These are phyloP conservation scores for Fulica atra DNA, from an alignment of 2,113 vertebrate genomes.

Conservation along the genomic window DNA sequence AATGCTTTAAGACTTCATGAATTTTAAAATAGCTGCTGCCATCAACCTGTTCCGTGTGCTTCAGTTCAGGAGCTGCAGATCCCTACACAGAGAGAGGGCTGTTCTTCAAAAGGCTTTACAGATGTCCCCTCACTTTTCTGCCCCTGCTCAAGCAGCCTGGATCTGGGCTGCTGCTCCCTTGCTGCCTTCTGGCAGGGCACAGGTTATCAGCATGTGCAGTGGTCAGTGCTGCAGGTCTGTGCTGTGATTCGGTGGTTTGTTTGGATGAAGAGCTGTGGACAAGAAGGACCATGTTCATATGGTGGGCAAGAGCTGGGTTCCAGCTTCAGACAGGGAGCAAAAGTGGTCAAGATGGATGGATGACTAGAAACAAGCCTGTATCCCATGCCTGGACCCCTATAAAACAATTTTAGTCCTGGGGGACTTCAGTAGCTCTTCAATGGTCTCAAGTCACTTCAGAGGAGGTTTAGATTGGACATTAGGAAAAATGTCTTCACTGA, in stretches of 20 bases:
- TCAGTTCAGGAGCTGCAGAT: background rate
- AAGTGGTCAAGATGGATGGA: background rate
- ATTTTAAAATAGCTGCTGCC: conserved; percentile 36
- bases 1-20: conserved; percentile 18
- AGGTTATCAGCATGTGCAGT: background rate
- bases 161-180: background rate
- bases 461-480: too few species aligned
- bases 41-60: background rate
- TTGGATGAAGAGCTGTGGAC: rapidly evolving
- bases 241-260: background rate
- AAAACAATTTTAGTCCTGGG: background rate
- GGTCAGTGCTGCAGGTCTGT: background rate
- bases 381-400: background rate
- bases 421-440: background rate
- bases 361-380: background rate
- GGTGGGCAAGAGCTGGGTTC: background rate
- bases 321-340: background rate
- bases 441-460: too few species aligned
- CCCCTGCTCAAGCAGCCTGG: rapidly evolving
- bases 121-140: background rate
- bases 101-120: background rate
- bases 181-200: background rate
- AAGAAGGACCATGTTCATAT: background rate
- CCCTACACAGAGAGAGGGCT: background rate
- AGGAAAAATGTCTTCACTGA: too few species aligned